Percentiles rank a stretch among this genome's conserved stretches.
phyloP scores from a whole-genome alignment of 2,113 vertebrate genomes.

The Ammodytes dubius region DNA sequence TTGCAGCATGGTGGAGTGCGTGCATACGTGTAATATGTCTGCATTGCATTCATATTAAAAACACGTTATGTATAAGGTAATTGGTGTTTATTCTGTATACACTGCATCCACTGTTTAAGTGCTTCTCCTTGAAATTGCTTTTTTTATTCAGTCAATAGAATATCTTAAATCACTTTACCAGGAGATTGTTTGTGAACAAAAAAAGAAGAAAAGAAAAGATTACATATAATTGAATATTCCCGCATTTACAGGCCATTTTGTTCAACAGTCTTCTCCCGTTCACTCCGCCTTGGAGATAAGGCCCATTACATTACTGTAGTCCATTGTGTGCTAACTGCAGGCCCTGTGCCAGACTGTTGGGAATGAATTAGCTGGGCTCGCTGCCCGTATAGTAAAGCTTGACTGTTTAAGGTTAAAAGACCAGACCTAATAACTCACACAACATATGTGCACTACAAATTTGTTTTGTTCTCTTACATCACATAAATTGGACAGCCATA shows the following conservation, averaged over 20 bases:
- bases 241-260: slow-evolving; percentile 79
- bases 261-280: slow-evolving; percentile 67
- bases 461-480: slow-evolving; percentile 30
- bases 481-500: slow-evolving; percentile 2
- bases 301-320: slow-evolving; percentile 81
- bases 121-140: slow-evolving; percentile 40
- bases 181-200: slow-evolving; percentile 63
- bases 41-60: slow-evolving; percentile 41
- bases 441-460: slow-evolving; percentile 55
- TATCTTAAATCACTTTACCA: slow-evolving; percentile 76
- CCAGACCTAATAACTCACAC: slow-evolving; percentile 39
- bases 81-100: slow-evolving; percentile 7
- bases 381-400: slow-evolving; percentile 70
- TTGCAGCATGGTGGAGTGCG: neutral
- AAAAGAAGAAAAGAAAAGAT: slow-evolving; percentile 70
- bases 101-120: slow-evolving; percentile 33
- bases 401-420: slow-evolving; percentile 72
- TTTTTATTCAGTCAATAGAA: slow-evolving; percentile 49
- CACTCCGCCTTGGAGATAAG: slow-evolving; percentile 75
- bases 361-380: slow-evolving; percentile 82
- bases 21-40: neutral
- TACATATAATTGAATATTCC: slow-evolving; percentile 79
- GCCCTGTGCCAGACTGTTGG: slow-evolving; percentile 72
- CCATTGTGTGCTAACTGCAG: slow-evolving; percentile 73
- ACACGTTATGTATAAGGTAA: slow-evolving; percentile 17